Conservation (phyloP, 1,140 invertebrate genomes). For the Gerris buenoi region DNA sequence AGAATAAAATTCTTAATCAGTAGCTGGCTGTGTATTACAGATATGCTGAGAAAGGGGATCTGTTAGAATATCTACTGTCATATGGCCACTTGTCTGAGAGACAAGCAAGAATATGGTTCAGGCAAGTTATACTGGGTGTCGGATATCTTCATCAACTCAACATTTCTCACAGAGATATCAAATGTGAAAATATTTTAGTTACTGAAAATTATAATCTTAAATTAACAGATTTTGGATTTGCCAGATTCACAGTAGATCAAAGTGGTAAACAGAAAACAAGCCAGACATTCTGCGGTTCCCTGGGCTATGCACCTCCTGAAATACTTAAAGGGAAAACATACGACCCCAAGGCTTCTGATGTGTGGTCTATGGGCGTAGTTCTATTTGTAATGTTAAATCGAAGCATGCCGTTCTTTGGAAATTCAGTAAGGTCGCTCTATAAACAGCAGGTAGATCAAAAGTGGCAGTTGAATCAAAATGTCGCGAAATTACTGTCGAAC, state of each 20-base stretch:
- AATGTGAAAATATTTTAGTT: constrained; percentile 63
- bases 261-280: constrained; percentile 38
- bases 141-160: constrained; percentile 55
- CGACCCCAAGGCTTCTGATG: constrained; percentile 43
- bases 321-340: constrained; percentile 46
- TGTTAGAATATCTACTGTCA: constrained; percentile 44
- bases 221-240: constrained; percentile 71
- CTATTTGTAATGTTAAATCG: constrained; percentile 57
- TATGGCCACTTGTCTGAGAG: constrained; percentile 44
- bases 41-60: constrained; percentile 47
- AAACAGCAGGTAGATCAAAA: constrained; percentile 5
- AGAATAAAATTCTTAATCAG: neutral
- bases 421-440: neutral
- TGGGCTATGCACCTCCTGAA: constrained; percentile 54
- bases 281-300: constrained; percentile 47
- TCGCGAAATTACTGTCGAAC: constrained; percentile 30
- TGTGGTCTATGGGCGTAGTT: constrained; percentile 54
- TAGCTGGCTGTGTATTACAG: constrained; percentile 1
- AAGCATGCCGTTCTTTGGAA: constrained; percentile 50
- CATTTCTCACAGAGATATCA: constrained; percentile 57
- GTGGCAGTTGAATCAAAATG: constrained; percentile 6
- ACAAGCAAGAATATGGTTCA: constrained; percentile 48
- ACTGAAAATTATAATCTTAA: constrained; percentile 53
- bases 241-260: constrained; percentile 33
- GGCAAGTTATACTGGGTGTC: constrained; percentile 46